These are phyloP conservation scores for Cabera pusaria DNA, from an alignment of 2,888 invertebrate genomes.

Conservation along the genomic window DNA sequence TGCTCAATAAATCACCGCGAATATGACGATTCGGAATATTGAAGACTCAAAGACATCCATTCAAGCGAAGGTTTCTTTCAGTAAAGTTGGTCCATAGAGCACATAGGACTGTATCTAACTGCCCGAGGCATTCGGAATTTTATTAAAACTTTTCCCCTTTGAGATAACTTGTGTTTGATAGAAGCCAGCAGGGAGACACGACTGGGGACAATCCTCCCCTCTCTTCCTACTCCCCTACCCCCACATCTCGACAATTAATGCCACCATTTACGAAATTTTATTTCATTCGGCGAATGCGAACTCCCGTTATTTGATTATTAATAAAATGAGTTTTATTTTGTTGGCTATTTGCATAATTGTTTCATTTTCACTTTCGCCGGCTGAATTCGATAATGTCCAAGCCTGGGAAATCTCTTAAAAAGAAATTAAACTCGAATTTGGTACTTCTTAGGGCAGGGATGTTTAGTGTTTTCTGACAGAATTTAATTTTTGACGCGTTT, in stretches of 20 bases:
- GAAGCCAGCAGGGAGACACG: slow-evolving; percentile 58
- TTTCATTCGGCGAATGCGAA: slow-evolving; percentile 72
- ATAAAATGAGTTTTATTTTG: slow-evolving; percentile 81
- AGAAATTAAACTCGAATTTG: slow-evolving; percentile 67
- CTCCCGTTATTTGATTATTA: slow-evolving; percentile 79
- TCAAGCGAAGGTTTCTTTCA: slow-evolving; percentile 51
- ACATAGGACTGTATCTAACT: slow-evolving; percentile 67
- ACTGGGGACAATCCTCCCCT: slow-evolving; percentile 37
- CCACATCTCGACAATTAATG: slow-evolving; percentile 66
- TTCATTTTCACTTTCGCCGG: slow-evolving; percentile 70
- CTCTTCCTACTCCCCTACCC: slow-evolving; percentile 34
- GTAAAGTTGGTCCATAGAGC: slow-evolving; percentile 57
- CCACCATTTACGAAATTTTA: slow-evolving; percentile 76
- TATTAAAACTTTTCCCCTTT: slow-evolving; percentile 81
- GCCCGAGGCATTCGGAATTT: slow-evolving; percentile 74
- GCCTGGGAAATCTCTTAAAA: slow-evolving; percentile 56
- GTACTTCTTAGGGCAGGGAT: slow-evolving; percentile 34
- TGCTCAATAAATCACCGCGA: slow-evolving; percentile 41
- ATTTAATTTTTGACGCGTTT: slow-evolving; percentile 36
- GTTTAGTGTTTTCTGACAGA: slow-evolving; percentile 49
- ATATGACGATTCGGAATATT: slow-evolving; percentile 52
- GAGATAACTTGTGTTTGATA: slow-evolving; percentile 78
- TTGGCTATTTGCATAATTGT: slow-evolving; percentile 78
- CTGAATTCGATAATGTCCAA: slow-evolving; percentile 63
- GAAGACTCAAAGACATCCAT: slow-evolving; percentile 54